Conservation (phyloP, 2,113 vertebrate genomes). For the Australoheros scitulus region DNA sequence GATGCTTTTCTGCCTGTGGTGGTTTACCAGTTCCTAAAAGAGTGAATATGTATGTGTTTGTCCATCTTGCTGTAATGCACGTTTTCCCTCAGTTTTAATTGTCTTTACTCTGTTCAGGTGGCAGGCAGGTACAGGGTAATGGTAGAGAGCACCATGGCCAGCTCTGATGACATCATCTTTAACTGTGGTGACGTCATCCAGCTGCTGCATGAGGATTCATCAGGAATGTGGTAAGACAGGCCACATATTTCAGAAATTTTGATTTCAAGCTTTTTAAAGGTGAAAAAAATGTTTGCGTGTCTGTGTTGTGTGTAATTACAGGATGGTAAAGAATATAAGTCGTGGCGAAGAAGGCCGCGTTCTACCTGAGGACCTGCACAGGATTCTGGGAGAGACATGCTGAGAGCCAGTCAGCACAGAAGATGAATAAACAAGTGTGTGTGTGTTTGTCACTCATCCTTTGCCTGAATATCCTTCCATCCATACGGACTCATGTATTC, state of each 20-base stretch:
- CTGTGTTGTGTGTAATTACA: slow-evolving; percentile 49
- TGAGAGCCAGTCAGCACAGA: slow-evolving; percentile 78
- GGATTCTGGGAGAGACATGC: slow-evolving; percentile 84
- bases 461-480: background rate
- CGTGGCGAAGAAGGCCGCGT: slow-evolving; percentile 87
- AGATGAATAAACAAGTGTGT: slow-evolving; percentile 40
- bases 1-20: background rate
- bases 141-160: slow-evolving; percentile 84
- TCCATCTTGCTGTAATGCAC: background rate
- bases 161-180: slow-evolving; percentile 86
- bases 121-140: slow-evolving; percentile 87
- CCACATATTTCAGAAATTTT: background rate
- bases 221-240: slow-evolving; percentile 83
- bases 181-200: slow-evolving; percentile 88
- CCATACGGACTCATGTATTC: background rate
- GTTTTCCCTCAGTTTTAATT: background rate
- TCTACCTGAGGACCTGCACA: slow-evolving; percentile 83
- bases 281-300: background rate
- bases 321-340: slow-evolving; percentile 90
- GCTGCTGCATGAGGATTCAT: slow-evolving; percentile 83
- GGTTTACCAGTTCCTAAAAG: background rate
- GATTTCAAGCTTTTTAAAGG: background rate
- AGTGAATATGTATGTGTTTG: background rate
- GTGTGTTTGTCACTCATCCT: slow-evolving; percentile 15
- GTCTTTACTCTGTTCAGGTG: slow-evolving; percentile 73